Conservation (phyloP, 2,888 invertebrate genomes). For the Auanema freiburgensis region DNA sequence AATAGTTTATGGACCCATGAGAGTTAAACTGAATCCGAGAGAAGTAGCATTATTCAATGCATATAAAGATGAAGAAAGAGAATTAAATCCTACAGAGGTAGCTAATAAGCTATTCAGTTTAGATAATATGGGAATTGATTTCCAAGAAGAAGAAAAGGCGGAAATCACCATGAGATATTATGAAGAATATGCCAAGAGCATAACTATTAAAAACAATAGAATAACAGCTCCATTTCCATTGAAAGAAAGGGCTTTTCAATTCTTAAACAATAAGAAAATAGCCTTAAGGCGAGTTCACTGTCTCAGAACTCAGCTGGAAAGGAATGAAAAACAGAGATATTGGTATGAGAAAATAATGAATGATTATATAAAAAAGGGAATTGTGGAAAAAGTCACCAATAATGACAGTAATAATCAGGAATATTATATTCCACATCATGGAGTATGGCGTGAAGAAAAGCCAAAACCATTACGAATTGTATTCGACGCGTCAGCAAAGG, state of each 20-base stretch:
- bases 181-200: conserved; percentile 1
- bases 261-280: background rate
- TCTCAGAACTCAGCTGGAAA: background rate
- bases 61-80: conserved; percentile 5
- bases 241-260: background rate
- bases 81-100: background rate
- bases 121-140: too few species aligned
- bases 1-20: background rate
- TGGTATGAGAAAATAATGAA: conserved; percentile 4
- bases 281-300: background rate
- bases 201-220: background rate
- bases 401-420: background rate
- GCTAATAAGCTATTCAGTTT: background rate
- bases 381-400: background rate
- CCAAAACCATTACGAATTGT: conserved; percentile 4
- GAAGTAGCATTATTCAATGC: too few species aligned
- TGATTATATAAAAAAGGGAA: background rate
- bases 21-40: background rate
- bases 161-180: too few species aligned
- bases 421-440: conserved; percentile 6
- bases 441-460: conserved; percentile 1
- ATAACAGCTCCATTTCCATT: conserved; percentile 6
- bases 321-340: background rate
- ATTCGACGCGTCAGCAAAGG: conserved; percentile 6
- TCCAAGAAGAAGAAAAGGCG: too few species aligned